These are phyloP conservation scores for Whitmania pigra DNA, from an alignment of 1,140 invertebrate species.

Conservation along the genomic window DNA sequence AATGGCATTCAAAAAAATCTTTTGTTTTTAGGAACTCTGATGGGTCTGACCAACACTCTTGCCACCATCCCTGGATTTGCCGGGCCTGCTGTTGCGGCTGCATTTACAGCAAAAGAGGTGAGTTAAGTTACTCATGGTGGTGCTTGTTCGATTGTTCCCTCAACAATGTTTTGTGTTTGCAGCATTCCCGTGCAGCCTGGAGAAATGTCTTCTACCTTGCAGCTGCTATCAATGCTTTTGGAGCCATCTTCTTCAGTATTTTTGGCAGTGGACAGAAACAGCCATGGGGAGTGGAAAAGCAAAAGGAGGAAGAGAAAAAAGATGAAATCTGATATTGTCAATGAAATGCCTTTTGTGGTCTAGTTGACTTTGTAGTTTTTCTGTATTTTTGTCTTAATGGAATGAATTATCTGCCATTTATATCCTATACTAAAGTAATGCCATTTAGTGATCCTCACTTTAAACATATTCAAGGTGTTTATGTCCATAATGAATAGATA, in stretches of 20 bases:
- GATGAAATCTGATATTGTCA: not conserved
- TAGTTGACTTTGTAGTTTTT: no score
- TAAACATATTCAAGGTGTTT: no score
- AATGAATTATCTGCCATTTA: no score
- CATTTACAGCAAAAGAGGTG: constrained; percentile 49
- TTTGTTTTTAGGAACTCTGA: constrained; percentile 43
- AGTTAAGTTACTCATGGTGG: not conserved
- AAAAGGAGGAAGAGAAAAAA: constrained; percentile 10
- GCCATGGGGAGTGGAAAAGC: constrained; percentile 44
- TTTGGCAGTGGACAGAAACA: constrained; percentile 69
- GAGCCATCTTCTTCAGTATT: constrained; percentile 55
- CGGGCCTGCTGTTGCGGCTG: constrained; percentile 67
- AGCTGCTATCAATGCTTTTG: constrained; percentile 52
- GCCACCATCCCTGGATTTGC: constrained; percentile 73
- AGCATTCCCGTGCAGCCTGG: constrained; percentile 64
- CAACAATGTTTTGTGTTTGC: constrained; percentile 14
- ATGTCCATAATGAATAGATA: no score
- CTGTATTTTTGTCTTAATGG: no score
- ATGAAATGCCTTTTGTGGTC: no score
- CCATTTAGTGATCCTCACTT: no score
- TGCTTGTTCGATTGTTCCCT: not conserved
- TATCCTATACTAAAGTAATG: no score
- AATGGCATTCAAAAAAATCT: not conserved
- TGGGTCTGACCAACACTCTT: constrained; percentile 72
- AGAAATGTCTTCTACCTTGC: constrained; percentile 56